Evolutionary conservation across 1,140 invertebrate genomes (phyloP), one percentile per base, ranked within the genome.

Genomic region (Anoplophora glabripennis): DNA sequence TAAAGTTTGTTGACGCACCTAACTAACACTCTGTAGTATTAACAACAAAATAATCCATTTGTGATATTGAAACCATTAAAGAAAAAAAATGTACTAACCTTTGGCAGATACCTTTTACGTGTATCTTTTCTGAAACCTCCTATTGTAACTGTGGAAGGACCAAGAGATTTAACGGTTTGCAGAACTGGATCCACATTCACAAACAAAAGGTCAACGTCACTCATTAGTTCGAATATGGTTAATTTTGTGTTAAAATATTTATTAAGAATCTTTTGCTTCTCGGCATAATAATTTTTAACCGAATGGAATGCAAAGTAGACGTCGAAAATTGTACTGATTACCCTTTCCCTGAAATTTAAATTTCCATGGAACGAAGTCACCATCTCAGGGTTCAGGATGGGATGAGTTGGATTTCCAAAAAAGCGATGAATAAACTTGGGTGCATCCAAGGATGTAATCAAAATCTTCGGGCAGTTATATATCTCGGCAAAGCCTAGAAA

Each of bases 61-160:
- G n/a, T n/a, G n/a, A n/a, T n/a, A n/a, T n/a, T n/a, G n/a, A n/a
- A n/a, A n/a, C n/a, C n/a, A n/a, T n/a, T n/a, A n/a, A 28, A 28
- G 5, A 28, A 28, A 5, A 28, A 28, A 3, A 28, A 3, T 28
- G 21, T 28, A 28, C 57, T 77, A 72, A 57, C 73, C 57, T 65
- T 21, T 8, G 80, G 76, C 58, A 81, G 53, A n/a, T 63, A 51
- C 36, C 73, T 62, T 4, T 66, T 59, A 9, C 66, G 59, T 57
- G 76, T 70, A 34, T 77, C 69, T 67, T 83, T 80, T 33, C 82
- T 65, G 5, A 28, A 28, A 4, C 78, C 78, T 37, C 77, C 76
- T 38, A 83, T 66, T 52, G 78, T 74, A 11, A 82, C 61, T 7
- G 79, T 72, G 53, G 67, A 74, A 9, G 80, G 78, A 9, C 77